phyloP scores from a whole-genome alignment of 2,113 vertebrate genomes.

The Xenopus borealis region DNA sequence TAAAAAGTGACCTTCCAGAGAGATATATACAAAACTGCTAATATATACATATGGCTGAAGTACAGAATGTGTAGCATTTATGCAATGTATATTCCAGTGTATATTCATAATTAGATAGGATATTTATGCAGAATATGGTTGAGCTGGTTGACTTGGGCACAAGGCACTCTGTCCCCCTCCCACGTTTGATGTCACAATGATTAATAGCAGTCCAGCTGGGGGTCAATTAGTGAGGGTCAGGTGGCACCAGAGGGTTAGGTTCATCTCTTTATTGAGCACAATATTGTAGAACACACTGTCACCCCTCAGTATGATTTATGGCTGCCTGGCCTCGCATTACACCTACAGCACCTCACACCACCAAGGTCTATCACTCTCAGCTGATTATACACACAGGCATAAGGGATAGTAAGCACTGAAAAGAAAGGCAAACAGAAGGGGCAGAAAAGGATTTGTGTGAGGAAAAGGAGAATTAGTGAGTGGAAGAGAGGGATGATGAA shows the following conservation, averaged over 20 bases:
- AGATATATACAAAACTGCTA: too few species aligned
- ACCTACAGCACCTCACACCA: constrained; percentile 29
- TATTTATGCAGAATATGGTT: too few species aligned
- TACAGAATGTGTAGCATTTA: too few species aligned
- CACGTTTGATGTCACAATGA: constrained; percentile 41
- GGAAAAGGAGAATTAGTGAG: neutral
- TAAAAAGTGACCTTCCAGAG: too few species aligned
- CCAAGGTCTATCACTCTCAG: constrained; percentile 31
- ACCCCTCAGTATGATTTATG: constrained; percentile 43
- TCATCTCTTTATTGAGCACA: constrained; percentile 47
- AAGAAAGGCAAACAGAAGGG: constrained; percentile 1
- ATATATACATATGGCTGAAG: too few species aligned
- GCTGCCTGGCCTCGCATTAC: constrained; percentile 14
- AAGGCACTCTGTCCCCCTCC: constrained; percentile 20
- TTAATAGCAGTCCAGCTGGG: constrained; percentile 36
- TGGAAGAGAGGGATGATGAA: neutral
- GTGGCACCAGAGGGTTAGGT: constrained; percentile 42
- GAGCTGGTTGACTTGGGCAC: too few species aligned
- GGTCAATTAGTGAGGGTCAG: constrained; percentile 46
- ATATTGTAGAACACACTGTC: constrained; percentile 44
- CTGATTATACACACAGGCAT: constrained; percentile 31
- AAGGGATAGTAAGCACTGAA: constrained; percentile 8
- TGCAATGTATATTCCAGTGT: too few species aligned
- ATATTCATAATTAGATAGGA: too few species aligned
- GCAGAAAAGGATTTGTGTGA: neutral